Conservation (phyloP, 2,113 vertebrate genomes). For the Cyanocitta stelleri region DNA sequence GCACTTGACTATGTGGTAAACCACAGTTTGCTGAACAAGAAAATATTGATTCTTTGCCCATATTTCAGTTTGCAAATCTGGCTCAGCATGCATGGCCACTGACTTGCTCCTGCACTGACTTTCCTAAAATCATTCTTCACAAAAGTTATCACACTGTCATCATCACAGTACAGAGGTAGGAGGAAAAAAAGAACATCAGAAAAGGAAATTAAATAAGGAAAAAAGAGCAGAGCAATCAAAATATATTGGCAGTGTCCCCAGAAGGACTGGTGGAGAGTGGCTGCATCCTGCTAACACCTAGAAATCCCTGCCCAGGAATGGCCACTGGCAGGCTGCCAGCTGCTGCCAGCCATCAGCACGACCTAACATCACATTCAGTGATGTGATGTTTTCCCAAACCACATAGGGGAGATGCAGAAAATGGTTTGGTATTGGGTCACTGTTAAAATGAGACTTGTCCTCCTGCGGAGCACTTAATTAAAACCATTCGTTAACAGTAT, state of each 20-base stretch:
- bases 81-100: neutral
- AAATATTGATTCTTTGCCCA: neutral
- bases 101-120: neutral
- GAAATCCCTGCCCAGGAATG: neutral
- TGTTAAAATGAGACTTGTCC: neutral
- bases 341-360: neutral
- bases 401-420: neutral
- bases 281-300: neutral
- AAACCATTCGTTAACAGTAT: neutral
- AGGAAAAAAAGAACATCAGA: accelerated
- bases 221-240: neutral
- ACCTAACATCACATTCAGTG: neutral
- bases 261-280: neutral
- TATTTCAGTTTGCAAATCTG: neutral
- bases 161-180: neutral
- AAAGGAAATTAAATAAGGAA: neutral
- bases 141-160: neutral
- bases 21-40: neutral
- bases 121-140: neutral
- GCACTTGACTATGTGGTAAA: neutral
- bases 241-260: neutral
- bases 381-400: neutral
- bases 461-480: neutral
- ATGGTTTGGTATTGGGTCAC: neutral
- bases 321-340: neutral